These are phyloP conservation scores for Dasypus novemcinctus DNA, from an alignment of 2,113 vertebrate genomes.

Conservation along the genomic window DNA sequence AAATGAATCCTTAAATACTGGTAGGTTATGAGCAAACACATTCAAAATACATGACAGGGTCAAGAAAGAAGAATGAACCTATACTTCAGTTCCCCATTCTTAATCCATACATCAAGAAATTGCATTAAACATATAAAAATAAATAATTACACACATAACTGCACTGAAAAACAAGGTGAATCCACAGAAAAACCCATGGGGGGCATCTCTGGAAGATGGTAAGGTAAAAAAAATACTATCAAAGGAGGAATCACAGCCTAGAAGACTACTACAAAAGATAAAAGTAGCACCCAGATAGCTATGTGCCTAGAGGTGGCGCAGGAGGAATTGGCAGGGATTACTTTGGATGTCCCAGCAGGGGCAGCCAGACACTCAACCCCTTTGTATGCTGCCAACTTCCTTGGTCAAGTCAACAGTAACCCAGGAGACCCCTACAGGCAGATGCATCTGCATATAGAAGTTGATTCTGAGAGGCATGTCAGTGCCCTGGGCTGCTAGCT, in stretches of 20 bases:
- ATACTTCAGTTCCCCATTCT: background rate
- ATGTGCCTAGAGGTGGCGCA: background rate
- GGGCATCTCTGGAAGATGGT: background rate
- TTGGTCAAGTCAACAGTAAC: background rate
- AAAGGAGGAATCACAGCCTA: background rate
- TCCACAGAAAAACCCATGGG: background rate
- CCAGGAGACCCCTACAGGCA: background rate
- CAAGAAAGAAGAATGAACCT: background rate
- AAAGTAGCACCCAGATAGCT: background rate
- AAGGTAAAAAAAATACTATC: background rate
- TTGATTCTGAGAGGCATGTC: background rate
- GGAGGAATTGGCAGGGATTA: background rate
- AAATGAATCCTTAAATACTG: background rate
- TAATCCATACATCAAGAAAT: background rate
- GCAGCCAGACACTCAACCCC: background rate
- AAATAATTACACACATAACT: background rate
- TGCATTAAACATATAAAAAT: background rate
- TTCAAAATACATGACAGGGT: slow-evolving; percentile 2
- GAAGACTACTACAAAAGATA: background rate
- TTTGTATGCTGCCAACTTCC: background rate
- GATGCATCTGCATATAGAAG: background rate
- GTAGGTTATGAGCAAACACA: background rate
- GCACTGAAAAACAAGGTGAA: background rate
- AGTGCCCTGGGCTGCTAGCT: background rate
- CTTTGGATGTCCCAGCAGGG: background rate